Evolutionary conservation across 2,113 vertebrate species (phyloP), one percentile per base, ranked within the genome.

Genomic region (Podarcis muralis): DNA sequence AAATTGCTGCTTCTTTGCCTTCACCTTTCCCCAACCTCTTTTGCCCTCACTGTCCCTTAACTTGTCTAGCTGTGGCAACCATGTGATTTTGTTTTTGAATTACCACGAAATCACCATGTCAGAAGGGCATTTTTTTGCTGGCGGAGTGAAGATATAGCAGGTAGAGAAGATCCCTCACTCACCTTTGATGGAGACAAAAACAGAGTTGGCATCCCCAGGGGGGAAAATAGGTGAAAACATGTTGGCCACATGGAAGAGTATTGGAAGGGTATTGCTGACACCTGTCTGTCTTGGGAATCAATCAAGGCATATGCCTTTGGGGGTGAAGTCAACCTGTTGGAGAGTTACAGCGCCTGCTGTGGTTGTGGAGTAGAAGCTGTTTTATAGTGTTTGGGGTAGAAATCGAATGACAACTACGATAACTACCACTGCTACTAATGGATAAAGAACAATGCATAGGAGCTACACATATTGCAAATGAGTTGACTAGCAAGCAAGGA

Each of bases 401-500:
- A 80, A 80, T 80, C 3, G 12, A 62, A 62, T 62, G 16, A 62
- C 13, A 18, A 20, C 59, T 62, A 62, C 2, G 1, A 62, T 62
- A 20, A 32, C n/a, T 72, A 32, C n/a, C 32, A 30, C 27, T 32
- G 11, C n/a, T 72, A 72, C 71, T 32, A 62, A 15, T 20, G 7
- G 13, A 15, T 53, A 6, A 8, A 79, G 12, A 74, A 57, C 18
- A 68, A 48, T 20, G 48, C 8, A 12, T 32, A 12, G 8, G n/a
- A 22, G 9, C 2, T 32, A 68, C 27, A 57, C 23, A 35, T 30
- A 88, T 74, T 85, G 18, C 0, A 68, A 89, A 6, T 22, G 12
- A 3, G 1, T 18, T 85, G 87, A 92, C 27, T 90, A 72, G 86
- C 32, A 87, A 43, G 4, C 13, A 90, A 92, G 87, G 88, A 71